These are phyloP conservation scores for Passer domesticus DNA, from an alignment of 2,113 vertebrate genomes.

Conservation along the genomic window DNA sequence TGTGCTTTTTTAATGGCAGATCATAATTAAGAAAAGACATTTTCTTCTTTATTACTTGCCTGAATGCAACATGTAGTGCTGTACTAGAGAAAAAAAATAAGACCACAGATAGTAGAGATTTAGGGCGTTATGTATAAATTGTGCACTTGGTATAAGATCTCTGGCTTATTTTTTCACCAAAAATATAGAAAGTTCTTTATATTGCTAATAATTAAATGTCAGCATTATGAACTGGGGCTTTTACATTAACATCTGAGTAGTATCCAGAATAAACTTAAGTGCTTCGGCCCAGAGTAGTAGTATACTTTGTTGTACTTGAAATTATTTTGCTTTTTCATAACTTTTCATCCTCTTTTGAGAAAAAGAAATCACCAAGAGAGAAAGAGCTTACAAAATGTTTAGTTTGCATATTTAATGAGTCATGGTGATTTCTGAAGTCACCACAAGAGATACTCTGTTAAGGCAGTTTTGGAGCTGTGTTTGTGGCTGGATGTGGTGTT, in stretches of 20 bases:
- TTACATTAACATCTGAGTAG: background rate
- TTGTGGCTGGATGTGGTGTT: background rate
- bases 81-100: background rate
- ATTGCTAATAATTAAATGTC: background rate
- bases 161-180: background rate
- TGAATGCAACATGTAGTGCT: background rate
- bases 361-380: background rate
- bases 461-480: background rate
- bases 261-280: background rate
- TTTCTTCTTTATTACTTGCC: background rate
- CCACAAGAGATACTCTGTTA: background rate
- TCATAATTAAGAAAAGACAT: background rate
- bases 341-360: background rate
- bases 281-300: background rate
- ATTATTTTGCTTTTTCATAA: background rate
- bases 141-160: background rate
- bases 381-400: background rate
- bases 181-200: background rate
- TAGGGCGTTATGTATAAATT: background rate
- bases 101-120: background rate
- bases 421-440: background rate
- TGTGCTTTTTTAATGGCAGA: background rate
- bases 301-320: background rate
- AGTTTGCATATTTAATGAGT: background rate
- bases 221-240: background rate